Conservation (phyloP, 2,113 vertebrate genomes). For the Microcebus jonahi region DNA sequence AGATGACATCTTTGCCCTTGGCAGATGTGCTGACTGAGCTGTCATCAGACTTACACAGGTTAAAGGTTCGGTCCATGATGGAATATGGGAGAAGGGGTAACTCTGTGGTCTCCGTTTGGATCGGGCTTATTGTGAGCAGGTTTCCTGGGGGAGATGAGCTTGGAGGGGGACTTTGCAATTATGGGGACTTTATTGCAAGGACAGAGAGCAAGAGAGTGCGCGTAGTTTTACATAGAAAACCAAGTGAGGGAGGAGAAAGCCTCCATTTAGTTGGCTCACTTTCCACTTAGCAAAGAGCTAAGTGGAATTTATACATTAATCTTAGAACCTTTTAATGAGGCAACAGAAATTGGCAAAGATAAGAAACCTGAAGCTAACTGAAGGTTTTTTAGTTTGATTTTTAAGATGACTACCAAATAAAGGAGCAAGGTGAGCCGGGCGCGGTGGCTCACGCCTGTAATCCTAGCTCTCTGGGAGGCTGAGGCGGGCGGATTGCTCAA, state of each 20-base stretch:
- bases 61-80: background rate
- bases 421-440: background rate
- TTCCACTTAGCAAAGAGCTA: background rate
- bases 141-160: background rate
- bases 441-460: no score
- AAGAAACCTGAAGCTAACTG: background rate
- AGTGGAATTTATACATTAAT: background rate
- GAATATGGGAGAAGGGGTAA: background rate
- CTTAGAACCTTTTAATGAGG: background rate
- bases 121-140: background rate
- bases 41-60: background rate
- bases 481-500: no score
- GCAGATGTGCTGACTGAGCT: background rate
- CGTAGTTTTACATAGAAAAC: background rate
- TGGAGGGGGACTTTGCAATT: background rate
- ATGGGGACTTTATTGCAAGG: background rate
- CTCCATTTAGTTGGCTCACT: background rate
- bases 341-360: background rate
- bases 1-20: background rate
- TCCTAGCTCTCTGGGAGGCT: no score
- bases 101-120: background rate
- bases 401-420: background rate
- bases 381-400: slow-evolving; percentile 2
- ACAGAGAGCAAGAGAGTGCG: fast-evolving
- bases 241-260: background rate